Base-by-base conservation (phyloP, 92 coral and sea anemone genomes). In the Anthopleura xanthogrammica region DNA sequence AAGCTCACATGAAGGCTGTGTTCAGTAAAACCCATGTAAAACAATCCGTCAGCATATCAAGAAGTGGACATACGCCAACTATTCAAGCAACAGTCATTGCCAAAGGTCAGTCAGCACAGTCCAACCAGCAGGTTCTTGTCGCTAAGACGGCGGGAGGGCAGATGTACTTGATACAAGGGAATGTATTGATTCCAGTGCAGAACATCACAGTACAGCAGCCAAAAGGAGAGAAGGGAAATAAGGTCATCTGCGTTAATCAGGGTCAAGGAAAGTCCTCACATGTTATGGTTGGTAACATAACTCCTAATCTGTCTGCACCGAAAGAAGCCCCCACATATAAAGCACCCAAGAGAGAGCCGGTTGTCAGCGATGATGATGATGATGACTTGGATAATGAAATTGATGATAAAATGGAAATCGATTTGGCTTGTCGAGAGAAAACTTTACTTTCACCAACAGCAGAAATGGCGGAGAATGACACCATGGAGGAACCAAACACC, bases 111-210 rank as follows among this genome's bases (percentile, higher is more conserved):
- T 89, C 98, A 6, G 86, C 92, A 23, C 93, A 92, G 77, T 86
- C 87, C 70, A 92, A 92, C 22, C 98, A 94, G 70, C 91, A 94
- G 79, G 98, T 94, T 23, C 89, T 94, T 72, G 98, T 94, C 19
- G 98, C 98, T 62, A 94, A 94, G 84, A 94, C 98, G 1, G 84
- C 98, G 1, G 85, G 86, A 19, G 98, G 98, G 9, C 95, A 94
- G 80, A 92, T 94, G 98, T 94, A 94, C 70, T 90, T 94, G 77
- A 94, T 94, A 10, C 98, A 94, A 79, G 98, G 98, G 17, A 94
- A 94, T 80, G 90, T 94, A 2, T 85, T 94, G 54, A 88, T 94
- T 50, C 98, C 98, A 3, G 98, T 94, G 20, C 98, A 94, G 80
- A 89, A 86, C 43, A 78, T 94, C 39, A 86, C 90, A 41, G 91